Evolutionary conservation across 2,888 invertebrate species (phyloP).

Genomic region (Lasioglossum calceatum): DNA sequence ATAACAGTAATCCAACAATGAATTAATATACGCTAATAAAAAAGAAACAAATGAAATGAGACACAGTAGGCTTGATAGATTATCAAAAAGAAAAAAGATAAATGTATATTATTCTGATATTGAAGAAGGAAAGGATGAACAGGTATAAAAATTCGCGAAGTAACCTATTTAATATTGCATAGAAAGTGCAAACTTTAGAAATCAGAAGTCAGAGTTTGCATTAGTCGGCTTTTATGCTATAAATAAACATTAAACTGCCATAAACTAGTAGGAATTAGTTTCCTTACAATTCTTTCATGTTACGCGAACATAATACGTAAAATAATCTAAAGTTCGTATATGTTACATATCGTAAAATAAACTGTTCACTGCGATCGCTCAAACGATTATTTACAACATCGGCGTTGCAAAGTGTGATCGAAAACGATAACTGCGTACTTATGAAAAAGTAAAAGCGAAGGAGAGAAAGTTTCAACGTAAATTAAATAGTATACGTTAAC

Average conservation of each 20-base stretch:
- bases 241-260: conserved; percentile 4
- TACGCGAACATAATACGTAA: background rate
- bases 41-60: conserved; percentile 20
- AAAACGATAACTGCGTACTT: conserved; percentile 77
- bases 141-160: conserved; percentile 41
- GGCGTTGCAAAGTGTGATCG: conserved; percentile 47
- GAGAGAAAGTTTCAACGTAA: conserved; percentile 68
- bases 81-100: conserved; percentile 19
- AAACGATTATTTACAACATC: background rate
- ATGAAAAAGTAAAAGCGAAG: conserved; percentile 71
- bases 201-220: conserved; percentile 73
- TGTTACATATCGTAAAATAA: conserved; percentile 9
- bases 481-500: conserved; percentile 69
- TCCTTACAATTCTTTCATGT: background rate
- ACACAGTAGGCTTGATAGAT: conserved; percentile 54
- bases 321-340: background rate
- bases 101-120: conserved; percentile 34
- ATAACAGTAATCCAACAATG: conserved; percentile 41
- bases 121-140: conserved; percentile 24
- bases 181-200: conserved; percentile 51
- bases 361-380: background rate
- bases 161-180: conserved; percentile 42
- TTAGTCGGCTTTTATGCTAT: conserved; percentile 68
- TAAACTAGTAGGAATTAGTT: conserved; percentile 10
- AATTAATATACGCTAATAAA: conserved; percentile 22